Conservation (phyloP, 2,113 vertebrate species). For the Trinectes maculatus region DNA sequence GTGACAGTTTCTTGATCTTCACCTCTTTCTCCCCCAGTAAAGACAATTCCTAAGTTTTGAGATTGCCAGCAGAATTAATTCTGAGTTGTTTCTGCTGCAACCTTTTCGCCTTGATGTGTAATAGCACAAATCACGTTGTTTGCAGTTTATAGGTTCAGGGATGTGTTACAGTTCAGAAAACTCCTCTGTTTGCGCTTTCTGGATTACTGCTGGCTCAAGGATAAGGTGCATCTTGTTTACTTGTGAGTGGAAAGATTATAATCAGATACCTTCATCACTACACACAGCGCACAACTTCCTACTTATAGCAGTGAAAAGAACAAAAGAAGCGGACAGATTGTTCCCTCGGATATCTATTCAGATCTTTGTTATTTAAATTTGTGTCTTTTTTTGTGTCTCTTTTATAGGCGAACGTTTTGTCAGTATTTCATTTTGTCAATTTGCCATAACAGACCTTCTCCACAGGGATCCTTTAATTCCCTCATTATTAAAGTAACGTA, state of each 20-base stretch:
- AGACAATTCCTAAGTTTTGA: not conserved
- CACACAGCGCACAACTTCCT: not conserved
- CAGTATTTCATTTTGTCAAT: not conserved
- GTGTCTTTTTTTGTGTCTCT: not conserved
- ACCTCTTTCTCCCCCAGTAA: not conserved
- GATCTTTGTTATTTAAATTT: not conserved
- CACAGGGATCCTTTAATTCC: not conserved
- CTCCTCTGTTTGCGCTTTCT: not conserved
- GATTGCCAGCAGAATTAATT: not conserved
- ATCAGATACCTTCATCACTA: not conserved
- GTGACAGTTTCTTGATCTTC: not conserved
- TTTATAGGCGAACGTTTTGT: not conserved
- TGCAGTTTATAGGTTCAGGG: not conserved
- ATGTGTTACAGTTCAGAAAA: slow-evolving; percentile 6
- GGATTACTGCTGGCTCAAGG: not conserved
- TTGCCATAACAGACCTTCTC: not conserved
- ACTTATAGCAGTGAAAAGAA: not conserved
- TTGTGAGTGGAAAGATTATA: not conserved
- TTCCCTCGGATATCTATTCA: not conserved
- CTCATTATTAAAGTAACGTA: not conserved
- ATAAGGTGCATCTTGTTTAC: not conserved
- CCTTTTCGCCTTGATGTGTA: not conserved
- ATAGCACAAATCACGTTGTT: not conserved
- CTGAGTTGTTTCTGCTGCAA: not conserved
- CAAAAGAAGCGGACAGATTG: not conserved